Evolutionary conservation across 1,140 invertebrate species (phyloP), one percentile per base, ranked within the genome.

Genomic region (Pemphigus obesinymphae): DNA sequence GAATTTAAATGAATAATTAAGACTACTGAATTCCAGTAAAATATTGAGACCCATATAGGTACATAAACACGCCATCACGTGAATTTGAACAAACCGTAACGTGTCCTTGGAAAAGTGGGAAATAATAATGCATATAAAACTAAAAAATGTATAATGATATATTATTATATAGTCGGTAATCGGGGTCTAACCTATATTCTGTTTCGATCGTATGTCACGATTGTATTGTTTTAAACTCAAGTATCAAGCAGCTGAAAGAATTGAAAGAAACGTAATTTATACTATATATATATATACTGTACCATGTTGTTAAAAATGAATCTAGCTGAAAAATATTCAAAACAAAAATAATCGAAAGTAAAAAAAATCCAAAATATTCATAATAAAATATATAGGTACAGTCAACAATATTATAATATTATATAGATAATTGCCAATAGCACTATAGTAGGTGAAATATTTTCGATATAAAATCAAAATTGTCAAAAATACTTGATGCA

Each of bases 71-170:
- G 8, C 61, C 29, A 63, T 31, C 70, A 73, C 70, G 70, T 45
- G 43, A 73, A 73, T 31, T 73, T 70, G 29, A 43, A 26, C 26
- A 7, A 50, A 73, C 29, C 23, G 11, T 13, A 4, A 23, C n/a
- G 23, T 23, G 13, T n/a, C 45, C 70, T 50, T 29, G 45, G 26
- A 13, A 48, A 73, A 15, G 7, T 45, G 43, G 43, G 17, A 73
- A 72, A 72, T 72, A 72, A 61, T 61, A 15, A 66, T 66, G 20
- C 34, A n/a, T 37, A 5, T 31, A 72, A 72, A 72, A 72, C 23
- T 15, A 70, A 43, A 43, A 70, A 5, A 45, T n/a, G 17, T 3
- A n/a, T 48, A 73, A 73, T 73, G 45, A 48, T 31, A 73, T 50
- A 70, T 7, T 20, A 45, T 70, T 48, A 55, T 55, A 11, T 11